phyloP scores from a whole-genome alignment of 1,140 invertebrate species.

The Ruditapes philippinarum region DNA sequence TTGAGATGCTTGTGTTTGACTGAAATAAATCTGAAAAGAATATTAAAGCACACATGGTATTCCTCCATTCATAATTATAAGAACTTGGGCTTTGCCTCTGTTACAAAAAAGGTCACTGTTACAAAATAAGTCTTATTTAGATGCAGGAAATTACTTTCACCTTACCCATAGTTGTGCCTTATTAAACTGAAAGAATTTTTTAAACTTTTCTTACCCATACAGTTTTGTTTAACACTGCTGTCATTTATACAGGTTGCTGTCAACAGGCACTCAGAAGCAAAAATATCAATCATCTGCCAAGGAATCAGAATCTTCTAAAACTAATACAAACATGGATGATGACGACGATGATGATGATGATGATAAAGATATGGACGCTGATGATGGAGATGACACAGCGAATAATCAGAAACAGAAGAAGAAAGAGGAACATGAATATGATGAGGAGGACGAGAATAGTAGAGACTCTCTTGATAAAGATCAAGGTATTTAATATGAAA shows the following conservation, averaged over 20 bases:
- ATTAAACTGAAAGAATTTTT: no score
- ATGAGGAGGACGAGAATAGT: slow-evolving; percentile 89
- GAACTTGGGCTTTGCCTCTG: no score
- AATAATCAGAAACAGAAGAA: slow-evolving; percentile 88
- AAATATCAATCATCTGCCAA: background rate
- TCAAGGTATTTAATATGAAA: background rate
- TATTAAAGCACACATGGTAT: no score
- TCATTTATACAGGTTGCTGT: background rate
- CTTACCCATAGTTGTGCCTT: no score
- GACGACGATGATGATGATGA: slow-evolving; percentile 85
- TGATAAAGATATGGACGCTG: slow-evolving; percentile 87
- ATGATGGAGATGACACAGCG: slow-evolving; percentile 88
- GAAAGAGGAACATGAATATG: slow-evolving; percentile 93
- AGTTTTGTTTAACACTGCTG: no score
- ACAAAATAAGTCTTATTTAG: no score
- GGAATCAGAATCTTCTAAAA: background rate
- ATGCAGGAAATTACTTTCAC: no score
- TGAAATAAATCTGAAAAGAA: no score
- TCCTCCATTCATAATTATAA: no score
- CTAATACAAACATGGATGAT: slow-evolving; percentile 57
- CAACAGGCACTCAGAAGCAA: background rate
- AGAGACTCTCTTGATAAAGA: background rate
- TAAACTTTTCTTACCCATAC: no score
- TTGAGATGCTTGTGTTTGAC: no score
- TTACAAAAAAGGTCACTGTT: no score